Conservation (phyloP, 2,113 vertebrate species). For the Eublepharis macularius region DNA sequence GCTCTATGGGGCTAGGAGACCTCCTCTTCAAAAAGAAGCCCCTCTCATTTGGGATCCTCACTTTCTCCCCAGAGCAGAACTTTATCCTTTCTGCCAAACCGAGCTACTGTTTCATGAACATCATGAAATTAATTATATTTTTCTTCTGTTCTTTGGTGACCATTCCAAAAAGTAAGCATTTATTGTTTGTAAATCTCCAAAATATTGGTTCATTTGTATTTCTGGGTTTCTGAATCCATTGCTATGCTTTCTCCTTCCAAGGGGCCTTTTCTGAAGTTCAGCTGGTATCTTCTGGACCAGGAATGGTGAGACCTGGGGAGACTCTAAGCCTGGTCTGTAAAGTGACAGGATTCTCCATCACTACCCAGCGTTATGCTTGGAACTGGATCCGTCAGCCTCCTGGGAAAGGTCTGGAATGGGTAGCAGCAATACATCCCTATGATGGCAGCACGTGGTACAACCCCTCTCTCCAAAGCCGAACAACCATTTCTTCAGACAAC, state of each 20-base stretch:
- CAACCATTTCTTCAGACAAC: slow-evolving; percentile 27
- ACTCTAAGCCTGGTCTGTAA: slow-evolving; percentile 13
- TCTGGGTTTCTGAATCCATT: too few relatives aligned
- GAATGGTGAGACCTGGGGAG: background rate
- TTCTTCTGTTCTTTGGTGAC: background rate
- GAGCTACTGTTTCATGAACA: background rate
- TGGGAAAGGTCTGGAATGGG: slow-evolving; percentile 13
- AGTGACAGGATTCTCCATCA: slow-evolving; percentile 1
- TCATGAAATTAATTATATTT: background rate
- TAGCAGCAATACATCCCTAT: background rate
- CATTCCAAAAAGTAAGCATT: background rate
- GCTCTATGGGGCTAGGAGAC: too few relatives aligned
- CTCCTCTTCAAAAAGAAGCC: too few relatives aligned
- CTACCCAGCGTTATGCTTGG: background rate
- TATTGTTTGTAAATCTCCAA: too few relatives aligned
- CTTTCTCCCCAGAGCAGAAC: too few relatives aligned
- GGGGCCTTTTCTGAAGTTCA: background rate
- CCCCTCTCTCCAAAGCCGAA: background rate
- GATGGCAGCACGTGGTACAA: background rate
- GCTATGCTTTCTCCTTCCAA: background rate
- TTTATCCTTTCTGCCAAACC: too few relatives aligned
- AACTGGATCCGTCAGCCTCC: background rate
- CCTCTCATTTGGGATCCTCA: too few relatives aligned
- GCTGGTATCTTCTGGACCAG: background rate
- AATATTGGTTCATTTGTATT: background rate